A percentile compares a stretch with the other conserved stretches of the same genome.
These are phyloP conservation scores for Anseranas semipalmata DNA, from an alignment of 2,113 vertebrate genomes.

Conservation along the genomic window DNA sequence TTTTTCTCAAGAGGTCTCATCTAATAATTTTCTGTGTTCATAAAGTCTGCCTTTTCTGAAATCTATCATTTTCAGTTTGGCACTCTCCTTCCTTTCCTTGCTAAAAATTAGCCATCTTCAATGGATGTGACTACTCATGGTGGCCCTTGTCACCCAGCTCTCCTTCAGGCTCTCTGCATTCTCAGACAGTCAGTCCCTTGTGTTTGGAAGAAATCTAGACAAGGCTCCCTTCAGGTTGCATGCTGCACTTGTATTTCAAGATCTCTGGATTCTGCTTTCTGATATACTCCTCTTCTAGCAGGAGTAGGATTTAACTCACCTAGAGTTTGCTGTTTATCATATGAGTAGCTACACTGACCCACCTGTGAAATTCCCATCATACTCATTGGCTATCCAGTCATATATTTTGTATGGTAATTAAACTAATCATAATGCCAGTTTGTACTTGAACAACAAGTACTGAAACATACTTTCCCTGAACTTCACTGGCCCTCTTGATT, in stretches of 20 bases:
- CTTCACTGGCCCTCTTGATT: background rate
- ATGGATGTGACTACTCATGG: background rate
- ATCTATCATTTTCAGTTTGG: background rate
- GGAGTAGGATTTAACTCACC: background rate
- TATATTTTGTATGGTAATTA: background rate
- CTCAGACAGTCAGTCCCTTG: background rate
- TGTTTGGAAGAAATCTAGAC: background rate
- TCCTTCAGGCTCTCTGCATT: background rate
- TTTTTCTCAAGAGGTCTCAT: background rate
- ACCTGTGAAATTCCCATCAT: background rate
- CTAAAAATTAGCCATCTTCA: background rate
- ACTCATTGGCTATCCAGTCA: background rate
- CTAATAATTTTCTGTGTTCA: background rate
- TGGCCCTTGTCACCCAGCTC: background rate
- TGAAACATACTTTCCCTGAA: background rate
- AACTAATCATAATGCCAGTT: background rate
- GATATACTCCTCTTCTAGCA: background rate
- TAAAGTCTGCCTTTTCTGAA: background rate
- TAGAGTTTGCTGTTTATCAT: background rate
- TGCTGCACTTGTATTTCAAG: background rate
- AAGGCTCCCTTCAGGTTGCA: background rate
- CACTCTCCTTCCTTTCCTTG: background rate
- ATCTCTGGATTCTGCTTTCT: background rate
- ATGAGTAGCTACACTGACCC: background rate
- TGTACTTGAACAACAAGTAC: background rate